Percentiles rank a stretch among this genome's conserved stretches.
Evolutionary conservation across 2,888 invertebrate species (phyloP).

Genomic region (Sinentomon sp.): DNA sequence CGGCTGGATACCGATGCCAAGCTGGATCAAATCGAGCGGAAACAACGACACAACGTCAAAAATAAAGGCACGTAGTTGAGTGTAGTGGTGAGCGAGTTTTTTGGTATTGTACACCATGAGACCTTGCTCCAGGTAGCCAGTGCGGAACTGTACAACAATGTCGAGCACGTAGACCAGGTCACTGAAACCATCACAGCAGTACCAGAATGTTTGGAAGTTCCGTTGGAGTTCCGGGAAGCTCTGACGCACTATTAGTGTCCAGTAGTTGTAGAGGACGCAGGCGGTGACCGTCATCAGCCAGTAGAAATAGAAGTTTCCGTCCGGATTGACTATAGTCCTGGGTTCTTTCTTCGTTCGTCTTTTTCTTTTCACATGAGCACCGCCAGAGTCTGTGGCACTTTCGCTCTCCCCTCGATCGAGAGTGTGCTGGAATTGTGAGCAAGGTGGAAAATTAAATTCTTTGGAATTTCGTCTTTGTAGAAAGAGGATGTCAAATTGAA

Average conservation of each 20-base stretch:
- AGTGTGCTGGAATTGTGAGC: too few relatives aligned
- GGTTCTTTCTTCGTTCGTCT: too few relatives aligned
- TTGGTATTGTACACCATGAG: conserved; percentile 76
- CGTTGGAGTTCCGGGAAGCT: conserved; percentile 73
- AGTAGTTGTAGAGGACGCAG: conserved; percentile 77
- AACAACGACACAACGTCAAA: conserved; percentile 53
- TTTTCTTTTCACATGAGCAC: too few relatives aligned
- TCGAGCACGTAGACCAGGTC: conserved; percentile 68
- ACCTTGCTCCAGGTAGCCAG: conserved; percentile 82
- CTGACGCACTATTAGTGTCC: conserved; percentile 82
- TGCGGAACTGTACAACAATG: conserved; percentile 67
- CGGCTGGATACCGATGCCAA: conserved; percentile 52
- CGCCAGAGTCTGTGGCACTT: too few relatives aligned
- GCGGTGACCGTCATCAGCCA: conserved; percentile 71
- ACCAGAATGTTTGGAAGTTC: conserved; percentile 31
- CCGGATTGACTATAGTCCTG: conserved; percentile 66
- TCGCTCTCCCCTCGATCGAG: too few relatives aligned
- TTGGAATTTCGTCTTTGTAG: too few relatives aligned
- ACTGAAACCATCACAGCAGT: conserved; percentile 51
- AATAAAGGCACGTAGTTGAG: conserved; percentile 53
- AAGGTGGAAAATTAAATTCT: too few relatives aligned
- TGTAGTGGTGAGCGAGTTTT: conserved; percentile 67
- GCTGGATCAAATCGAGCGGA: conserved; percentile 63
- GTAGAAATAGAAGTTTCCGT: conserved; percentile 84
- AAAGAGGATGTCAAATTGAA: too few relatives aligned